Evolutionary conservation across 1,140 invertebrate species (phyloP).

Genomic region (Drosophila pachea): DNA sequence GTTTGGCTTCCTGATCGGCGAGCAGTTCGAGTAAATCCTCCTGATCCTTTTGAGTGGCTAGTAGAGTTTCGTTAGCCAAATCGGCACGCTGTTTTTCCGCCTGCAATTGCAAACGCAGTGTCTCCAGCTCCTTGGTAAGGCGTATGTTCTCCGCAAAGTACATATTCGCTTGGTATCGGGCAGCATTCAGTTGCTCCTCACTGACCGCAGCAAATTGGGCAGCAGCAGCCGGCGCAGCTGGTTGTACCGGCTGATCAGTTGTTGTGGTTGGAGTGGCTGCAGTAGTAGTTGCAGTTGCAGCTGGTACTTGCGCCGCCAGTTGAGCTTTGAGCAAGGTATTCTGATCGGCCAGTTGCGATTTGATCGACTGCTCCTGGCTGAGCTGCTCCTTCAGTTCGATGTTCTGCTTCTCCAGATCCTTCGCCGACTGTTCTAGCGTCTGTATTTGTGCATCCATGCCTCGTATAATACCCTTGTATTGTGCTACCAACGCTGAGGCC

Average conservation of each 20-base stretch:
- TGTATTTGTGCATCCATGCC: conserved; percentile 90
- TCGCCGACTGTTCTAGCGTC: conserved; percentile 81
- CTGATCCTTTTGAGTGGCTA: conserved; percentile 90
- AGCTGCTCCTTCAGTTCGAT: conserved; percentile 83
- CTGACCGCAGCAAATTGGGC: too few relatives aligned
- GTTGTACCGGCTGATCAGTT: conserved; percentile 21
- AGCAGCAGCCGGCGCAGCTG: background rate
- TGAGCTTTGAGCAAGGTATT: conserved; percentile 92
- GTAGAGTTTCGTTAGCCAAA: conserved; percentile 80
- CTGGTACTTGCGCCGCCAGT: conserved; percentile 55
- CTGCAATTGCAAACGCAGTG: conserved; percentile 54
- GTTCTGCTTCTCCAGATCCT: conserved; percentile 81
- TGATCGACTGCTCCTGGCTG: conserved; percentile 83
- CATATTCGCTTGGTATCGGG: conserved; percentile 70
- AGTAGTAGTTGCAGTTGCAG: background rate
- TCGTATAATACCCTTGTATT: conserved; percentile 94
- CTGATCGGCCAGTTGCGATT: conserved; percentile 91
- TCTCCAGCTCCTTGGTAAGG: conserved; percentile 77
- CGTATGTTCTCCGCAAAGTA: conserved; percentile 76
- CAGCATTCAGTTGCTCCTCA: conserved; percentile 58
- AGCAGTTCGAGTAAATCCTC: conserved; percentile 93
- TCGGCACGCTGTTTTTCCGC: conserved; percentile 57
- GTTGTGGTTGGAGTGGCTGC: background rate
- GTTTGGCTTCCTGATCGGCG: conserved; percentile 83
- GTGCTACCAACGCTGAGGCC: conserved; percentile 83